Base-by-base conservation (phyloP, 2,888 invertebrate species). In the Dicranocentrus wangi region DNA sequence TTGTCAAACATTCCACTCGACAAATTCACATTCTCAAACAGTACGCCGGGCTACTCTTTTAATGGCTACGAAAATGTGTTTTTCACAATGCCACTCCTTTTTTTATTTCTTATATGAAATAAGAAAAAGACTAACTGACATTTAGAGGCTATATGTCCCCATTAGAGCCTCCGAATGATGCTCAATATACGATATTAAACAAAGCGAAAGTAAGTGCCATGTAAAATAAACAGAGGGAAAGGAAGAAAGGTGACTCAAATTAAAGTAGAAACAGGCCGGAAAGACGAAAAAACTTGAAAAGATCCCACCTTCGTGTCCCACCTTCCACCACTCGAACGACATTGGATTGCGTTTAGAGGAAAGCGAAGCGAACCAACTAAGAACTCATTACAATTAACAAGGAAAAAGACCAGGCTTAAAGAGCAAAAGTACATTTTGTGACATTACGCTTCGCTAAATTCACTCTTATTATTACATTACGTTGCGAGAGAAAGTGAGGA, bases 341-440 rank as follows among this genome's bases (percentile, higher is more conserved):
- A n/a, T n/a, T n/a, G n/a, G n/a, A n/a, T n/a, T n/a, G n/a, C n/a
- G n/a, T n/a, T n/a, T n/a, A n/a, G n/a, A n/a, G n/a, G n/a, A n/a
- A n/a, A n/a, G n/a, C n/a, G n/a, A 5, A n/a, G 47, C 2, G 47
- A 47, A n/a, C 47, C 2, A 75, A 55, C 58, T 19, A 58, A 61
- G 55, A 66, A 55, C 66, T 75, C 75, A 75, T 75, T 75, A 75
- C 75, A 75, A 75, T 75, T 75, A 75, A 75, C 75, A 66, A 75
- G 75, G 61, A 65, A 66, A 75, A 75, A 66, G 55, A 65, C 47
- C 43, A 58, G 58, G 75, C 75, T 75, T 75, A 75, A 75, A 66
- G 75, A 75, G 75, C 25, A 75, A 73, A 75, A 75, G 75, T 42
- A 75, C 75, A 75, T 75, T 75, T 66, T 66, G 66, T 75, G 75